A percentile compares a stretch with the other conserved stretches of the same genome.
Evolutionary conservation across 2,113 vertebrate species (phyloP).

Genomic region (Oryzias celebensis): DNA sequence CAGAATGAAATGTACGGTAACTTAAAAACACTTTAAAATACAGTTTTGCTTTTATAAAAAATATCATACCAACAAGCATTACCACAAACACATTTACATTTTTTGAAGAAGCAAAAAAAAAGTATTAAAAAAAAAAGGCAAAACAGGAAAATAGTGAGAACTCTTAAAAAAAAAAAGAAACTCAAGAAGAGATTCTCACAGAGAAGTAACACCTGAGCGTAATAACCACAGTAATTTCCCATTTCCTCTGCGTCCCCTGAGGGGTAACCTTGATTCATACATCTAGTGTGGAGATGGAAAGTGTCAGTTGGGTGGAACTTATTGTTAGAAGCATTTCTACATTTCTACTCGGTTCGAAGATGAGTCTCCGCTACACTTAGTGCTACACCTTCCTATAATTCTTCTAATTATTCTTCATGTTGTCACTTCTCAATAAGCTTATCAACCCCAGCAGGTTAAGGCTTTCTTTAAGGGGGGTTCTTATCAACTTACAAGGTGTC

Average conservation of each 20-base stretch:
- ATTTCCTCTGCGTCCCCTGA: conserved; percentile 36
- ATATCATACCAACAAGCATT: too few relatives aligned
- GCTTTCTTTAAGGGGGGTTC: too few relatives aligned
- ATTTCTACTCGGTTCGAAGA: conserved; percentile 18
- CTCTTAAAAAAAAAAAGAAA: conserved; percentile 24
- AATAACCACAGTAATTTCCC: conserved; percentile 50
- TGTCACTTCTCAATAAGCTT: too few relatives aligned
- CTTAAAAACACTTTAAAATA: too few relatives aligned
- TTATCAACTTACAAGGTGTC: too few relatives aligned
- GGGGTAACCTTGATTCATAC: conserved; percentile 51
- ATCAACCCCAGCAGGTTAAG: too few relatives aligned
- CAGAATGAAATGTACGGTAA: too few relatives aligned
- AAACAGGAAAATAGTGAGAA: too few relatives aligned
- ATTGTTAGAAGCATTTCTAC: conserved; percentile 34
- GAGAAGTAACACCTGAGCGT: conserved; percentile 49
- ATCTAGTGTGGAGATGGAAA: conserved; percentile 45
- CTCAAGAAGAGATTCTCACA: conserved; percentile 48
- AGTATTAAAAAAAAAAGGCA: too few relatives aligned
- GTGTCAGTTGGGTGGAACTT: conserved; percentile 18
- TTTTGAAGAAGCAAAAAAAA: background rate
- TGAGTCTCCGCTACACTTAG: background rate
- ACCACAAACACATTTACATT: too few relatives aligned
- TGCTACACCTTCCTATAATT: background rate
- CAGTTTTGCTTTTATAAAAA: too few relatives aligned
- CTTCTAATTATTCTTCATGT: background rate